These are phyloP conservation scores for Acrobeloides nanus DNA, from an alignment of 2,888 invertebrate species.

Conservation along the genomic window DNA sequence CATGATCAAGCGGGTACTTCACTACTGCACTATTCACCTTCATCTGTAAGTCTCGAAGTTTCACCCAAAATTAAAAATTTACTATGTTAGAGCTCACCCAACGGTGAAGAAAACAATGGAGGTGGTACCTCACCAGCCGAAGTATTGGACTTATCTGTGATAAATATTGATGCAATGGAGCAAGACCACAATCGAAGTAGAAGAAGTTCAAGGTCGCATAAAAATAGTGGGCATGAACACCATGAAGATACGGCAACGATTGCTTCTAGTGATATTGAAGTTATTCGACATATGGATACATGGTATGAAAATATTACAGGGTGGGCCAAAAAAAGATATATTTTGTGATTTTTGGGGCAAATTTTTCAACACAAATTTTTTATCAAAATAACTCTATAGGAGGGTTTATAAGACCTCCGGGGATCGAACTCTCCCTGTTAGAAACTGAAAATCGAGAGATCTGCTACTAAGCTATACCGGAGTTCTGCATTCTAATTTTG, in stretches of 20 bases:
- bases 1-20: constrained; percentile 22
- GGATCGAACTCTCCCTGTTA: too few species aligned
- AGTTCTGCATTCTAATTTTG: too few species aligned
- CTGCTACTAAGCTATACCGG: too few species aligned
- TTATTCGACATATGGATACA: constrained; percentile 35
- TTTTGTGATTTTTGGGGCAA: background rate
- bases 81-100: constrained; percentile 22
- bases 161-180: constrained; percentile 15
- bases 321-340: too few species aligned
- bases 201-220: too few species aligned
- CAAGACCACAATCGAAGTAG: too few species aligned
- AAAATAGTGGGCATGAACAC: constrained; percentile 3
- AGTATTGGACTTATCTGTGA: constrained; percentile 18
- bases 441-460: too few species aligned
- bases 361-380: background rate
- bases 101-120: constrained; percentile 25
- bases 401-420: too few species aligned
- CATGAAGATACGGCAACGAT: constrained; percentile 34
- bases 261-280: constrained; percentile 45
- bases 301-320: too few species aligned
- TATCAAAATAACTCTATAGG: background rate
- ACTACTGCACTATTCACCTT: constrained; percentile 35
- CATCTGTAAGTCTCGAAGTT: constrained; percentile 29
- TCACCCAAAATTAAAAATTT: too few species aligned
- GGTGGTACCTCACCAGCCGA: constrained; percentile 5